A percentile compares a stretch with the other conserved stretches of the same genome.
Conservation (phyloP, 1,140 invertebrate genomes). For the Druon quercuslanigerum region DNA sequence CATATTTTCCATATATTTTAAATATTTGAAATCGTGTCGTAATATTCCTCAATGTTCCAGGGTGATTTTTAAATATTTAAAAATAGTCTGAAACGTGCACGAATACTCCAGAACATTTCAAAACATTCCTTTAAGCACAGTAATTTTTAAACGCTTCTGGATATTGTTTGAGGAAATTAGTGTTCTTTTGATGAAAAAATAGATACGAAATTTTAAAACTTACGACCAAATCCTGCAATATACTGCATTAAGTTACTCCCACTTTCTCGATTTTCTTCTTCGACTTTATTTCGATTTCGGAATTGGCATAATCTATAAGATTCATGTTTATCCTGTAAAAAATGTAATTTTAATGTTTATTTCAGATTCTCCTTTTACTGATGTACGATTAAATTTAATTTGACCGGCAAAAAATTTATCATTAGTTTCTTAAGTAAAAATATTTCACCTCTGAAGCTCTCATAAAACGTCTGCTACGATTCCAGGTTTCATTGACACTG, state of each 20-base stretch:
- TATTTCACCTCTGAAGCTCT: not conserved
- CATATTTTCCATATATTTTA: too few species aligned
- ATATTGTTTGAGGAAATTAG: not conserved
- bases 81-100: too few species aligned
- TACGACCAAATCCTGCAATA: not conserved
- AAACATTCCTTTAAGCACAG: too few species aligned
- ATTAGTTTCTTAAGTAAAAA: not conserved
- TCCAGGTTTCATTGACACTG: constrained; percentile 10
- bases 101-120: too few species aligned
- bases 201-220: not conserved
- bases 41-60: too few species aligned
- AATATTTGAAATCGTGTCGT: too few species aligned
- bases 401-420: not conserved
- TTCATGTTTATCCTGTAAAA: not conserved
- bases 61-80: too few species aligned
- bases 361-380: not conserved
- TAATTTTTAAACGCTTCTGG: too few species aligned
- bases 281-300: not conserved
- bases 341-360: not conserved
- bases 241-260: not conserved
- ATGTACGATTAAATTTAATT: not conserved
- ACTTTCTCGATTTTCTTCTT: not conserved
- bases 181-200: not conserved
- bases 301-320: not conserved
- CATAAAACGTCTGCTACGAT: not conserved